Percentiles rank a stretch among this genome's conserved stretches.
phyloP scores from a whole-genome alignment of 2,113 vertebrate species.

The Aptenodytes forsteri region DNA sequence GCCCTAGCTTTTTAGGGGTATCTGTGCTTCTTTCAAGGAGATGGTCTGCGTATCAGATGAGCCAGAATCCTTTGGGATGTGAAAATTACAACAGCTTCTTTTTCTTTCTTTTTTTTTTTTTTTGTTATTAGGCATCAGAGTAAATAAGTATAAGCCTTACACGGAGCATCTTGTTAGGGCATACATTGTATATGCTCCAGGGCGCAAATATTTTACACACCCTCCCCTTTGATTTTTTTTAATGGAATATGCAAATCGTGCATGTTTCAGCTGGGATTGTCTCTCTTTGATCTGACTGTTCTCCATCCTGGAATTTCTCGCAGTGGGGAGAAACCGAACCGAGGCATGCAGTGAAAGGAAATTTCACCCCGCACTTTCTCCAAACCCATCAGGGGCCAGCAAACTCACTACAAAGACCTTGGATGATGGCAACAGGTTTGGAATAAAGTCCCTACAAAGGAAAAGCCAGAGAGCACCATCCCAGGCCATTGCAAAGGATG shows the following conservation, averaged over 20 bases:
- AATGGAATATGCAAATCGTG: slow-evolving; percentile 51
- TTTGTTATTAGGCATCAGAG: slow-evolving; percentile 16
- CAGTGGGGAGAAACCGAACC: neutral
- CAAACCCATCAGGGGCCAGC: neutral
- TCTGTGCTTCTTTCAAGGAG: neutral
- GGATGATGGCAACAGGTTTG: neutral
- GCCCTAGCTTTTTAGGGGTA: neutral
- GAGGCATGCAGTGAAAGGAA: neutral
- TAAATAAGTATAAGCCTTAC: slow-evolving; percentile 44
- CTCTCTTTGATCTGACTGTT: slow-evolving; percentile 52
- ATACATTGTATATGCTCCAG: slow-evolving; percentile 49
- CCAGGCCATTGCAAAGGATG: neutral
- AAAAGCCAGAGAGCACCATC: neutral
- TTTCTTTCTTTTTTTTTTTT: neutral
- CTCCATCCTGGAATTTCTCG: neutral
- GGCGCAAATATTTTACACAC: slow-evolving; percentile 65
- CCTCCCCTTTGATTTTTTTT: slow-evolving; percentile 53
- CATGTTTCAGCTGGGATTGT: slow-evolving; percentile 58
- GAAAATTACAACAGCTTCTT: neutral
- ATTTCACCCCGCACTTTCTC: slow-evolving; percentile 10
- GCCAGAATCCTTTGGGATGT: neutral
- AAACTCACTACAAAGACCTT: neutral
- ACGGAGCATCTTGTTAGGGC: slow-evolving; percentile 49
- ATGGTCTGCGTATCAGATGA: neutral
- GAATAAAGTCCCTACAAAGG: neutral